Base-by-base conservation (phyloP, 2,113 vertebrate species). In the Eudyptes chrysolophus region DNA sequence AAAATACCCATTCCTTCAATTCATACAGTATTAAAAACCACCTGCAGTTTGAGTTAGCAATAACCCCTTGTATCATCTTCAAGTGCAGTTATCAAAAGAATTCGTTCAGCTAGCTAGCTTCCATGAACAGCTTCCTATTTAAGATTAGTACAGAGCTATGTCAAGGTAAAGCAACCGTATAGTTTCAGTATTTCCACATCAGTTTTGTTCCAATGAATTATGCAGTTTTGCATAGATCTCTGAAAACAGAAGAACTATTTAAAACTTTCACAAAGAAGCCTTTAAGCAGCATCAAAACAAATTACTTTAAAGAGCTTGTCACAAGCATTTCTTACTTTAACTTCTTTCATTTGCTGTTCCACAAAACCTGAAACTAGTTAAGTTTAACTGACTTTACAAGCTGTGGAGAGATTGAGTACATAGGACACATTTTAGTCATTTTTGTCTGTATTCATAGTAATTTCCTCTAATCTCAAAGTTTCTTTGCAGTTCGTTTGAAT, bases 361-460 rank as follows among this genome's bases (percentile, higher is more conserved):
- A 87, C 66, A 97, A 93, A 97, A 89, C 60, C 40, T 71, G 66
- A 91, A 94, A 69, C 83, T 14, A 77, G 77, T 96, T 97, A 96
- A 95, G 97, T 96, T 94, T 95, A 97, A 95, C 89, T 65, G 78
- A 81, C 80, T 98, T 98, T 92, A 94, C 87, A 97, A 96, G 94
- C 90, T 97, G 87, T 95, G 89, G 85, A 92, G 87, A 97, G 89
- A 95, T 42, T 61, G 65, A 92, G 81, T 49, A 97, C 46, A 65
- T 9, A 61, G 30, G 44, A 92, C 60, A 76, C 38, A 81, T 82
- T 94, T 95, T 84, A 94, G 80, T 72, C 2, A 74, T 57, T 90
- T 91, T 77, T 81, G 52, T 82, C 74, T 78, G 55, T 62, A 83
- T 91, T 96, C 86, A 90, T 7, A 89, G 66, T 36, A 61, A 94